phyloP scores from a whole-genome alignment of 1,140 invertebrate genomes.

The Anastrepha obliqua region DNA sequence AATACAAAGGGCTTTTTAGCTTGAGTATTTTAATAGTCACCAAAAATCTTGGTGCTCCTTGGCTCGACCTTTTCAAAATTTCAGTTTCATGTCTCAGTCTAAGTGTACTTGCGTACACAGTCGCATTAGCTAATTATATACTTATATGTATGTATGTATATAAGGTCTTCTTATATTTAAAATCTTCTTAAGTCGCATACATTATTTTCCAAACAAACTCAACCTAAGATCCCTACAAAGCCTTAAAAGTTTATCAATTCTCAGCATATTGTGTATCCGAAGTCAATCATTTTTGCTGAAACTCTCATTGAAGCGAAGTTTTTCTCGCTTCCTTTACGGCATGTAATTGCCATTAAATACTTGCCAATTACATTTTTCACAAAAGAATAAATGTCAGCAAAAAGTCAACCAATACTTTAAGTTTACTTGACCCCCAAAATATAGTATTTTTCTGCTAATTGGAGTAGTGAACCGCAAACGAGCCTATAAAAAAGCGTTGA shows the following conservation, averaged over 20 bases:
- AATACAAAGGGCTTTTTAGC: too few relatives aligned
- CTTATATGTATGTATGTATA: too few relatives aligned
- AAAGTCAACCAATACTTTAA: slow-evolving; percentile 24
- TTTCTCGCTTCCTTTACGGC: neutral
- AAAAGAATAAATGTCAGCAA: slow-evolving; percentile 22
- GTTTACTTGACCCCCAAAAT: neutral
- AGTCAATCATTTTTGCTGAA: neutral
- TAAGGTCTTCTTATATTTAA: too few relatives aligned
- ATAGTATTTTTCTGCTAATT: neutral
- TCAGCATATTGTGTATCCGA: neutral
- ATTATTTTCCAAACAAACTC: neutral
- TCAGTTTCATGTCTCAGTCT: too few relatives aligned
- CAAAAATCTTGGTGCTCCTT: too few relatives aligned
- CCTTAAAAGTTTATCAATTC: neutral
- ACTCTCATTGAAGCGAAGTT: neutral
- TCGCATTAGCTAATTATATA: too few relatives aligned
- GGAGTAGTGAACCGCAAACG: neutral
- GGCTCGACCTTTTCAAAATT: too few relatives aligned
- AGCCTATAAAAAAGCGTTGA: neutral
- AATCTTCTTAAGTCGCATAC: too few relatives aligned
- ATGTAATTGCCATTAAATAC: slow-evolving; percentile 40
- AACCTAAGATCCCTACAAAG: neutral
- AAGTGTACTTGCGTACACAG: too few relatives aligned
- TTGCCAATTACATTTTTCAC: slow-evolving; percentile 18
- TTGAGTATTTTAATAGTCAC: too few relatives aligned